phyloP scores from a whole-genome alignment of 2,888 invertebrate species.

The Seira musarum region DNA sequence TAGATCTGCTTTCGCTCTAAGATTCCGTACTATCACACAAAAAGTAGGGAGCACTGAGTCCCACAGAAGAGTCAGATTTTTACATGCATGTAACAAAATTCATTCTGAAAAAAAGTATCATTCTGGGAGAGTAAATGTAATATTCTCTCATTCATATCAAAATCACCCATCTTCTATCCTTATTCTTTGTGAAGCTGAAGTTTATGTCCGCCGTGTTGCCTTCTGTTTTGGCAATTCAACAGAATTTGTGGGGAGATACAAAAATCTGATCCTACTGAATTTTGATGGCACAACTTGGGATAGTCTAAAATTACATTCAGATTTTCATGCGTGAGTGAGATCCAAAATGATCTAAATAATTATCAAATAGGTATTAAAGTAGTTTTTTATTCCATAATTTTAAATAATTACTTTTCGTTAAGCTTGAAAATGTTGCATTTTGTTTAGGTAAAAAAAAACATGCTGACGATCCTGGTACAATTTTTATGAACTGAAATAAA shows the following conservation, averaged over 20 bases:
- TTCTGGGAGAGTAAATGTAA: conserved; percentile 16
- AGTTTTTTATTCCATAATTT: not conserved
- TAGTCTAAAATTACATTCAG: not conserved
- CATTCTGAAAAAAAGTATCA: conserved; percentile 40
- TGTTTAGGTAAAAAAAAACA: not conserved
- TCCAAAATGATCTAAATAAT: not conserved
- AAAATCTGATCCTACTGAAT: not conserved
- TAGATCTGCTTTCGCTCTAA: conserved; percentile 3
- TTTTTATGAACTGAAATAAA: not conserved
- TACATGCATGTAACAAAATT: conserved; percentile 7
- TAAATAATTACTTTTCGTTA: not conserved
- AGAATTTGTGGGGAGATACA: not conserved
- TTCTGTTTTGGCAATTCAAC: not conserved
- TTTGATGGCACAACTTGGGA: not conserved
- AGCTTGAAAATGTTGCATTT: not conserved
- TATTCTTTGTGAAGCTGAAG: not conserved
- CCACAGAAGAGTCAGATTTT: not conserved
- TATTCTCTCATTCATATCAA: conserved; percentile 35
- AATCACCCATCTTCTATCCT: conserved; percentile 13
- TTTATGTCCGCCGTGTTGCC: not conserved
- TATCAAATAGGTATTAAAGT: not conserved
- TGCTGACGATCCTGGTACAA: not conserved
- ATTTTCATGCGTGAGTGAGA: conserved; percentile 8
- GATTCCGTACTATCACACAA: too few species aligned
- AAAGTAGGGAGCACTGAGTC: too few species aligned